phyloP scores from a whole-genome alignment of 2,888 invertebrate genomes.

The Brachypalpus laphriformis region DNA sequence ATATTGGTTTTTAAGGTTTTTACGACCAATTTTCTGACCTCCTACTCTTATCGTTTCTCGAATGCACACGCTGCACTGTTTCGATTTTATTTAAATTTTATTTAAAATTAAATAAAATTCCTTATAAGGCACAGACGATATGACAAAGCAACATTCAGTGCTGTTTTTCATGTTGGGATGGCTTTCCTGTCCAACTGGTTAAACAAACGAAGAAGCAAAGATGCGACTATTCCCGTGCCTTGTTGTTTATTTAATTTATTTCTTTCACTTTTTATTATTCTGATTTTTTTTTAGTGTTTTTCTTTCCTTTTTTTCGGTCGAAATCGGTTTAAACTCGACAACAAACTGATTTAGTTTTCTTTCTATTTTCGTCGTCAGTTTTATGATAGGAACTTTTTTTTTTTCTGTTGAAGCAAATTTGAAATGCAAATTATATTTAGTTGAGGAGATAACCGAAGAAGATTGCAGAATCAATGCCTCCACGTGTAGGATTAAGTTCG shows the following conservation, averaged over 20 bases:
- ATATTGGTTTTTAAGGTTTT: not conserved
- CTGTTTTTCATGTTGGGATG: not conserved
- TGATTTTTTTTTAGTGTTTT: not conserved
- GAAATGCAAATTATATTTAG: slow-evolving; percentile 40
- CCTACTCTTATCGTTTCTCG: not conserved
- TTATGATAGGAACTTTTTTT: slow-evolving; percentile 5
- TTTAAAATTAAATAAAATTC: not conserved
- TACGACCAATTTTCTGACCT: not conserved
- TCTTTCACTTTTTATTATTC: slow-evolving; percentile 33
- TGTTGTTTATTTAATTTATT: slow-evolving; percentile 7
- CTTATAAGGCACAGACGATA: slow-evolving; percentile 2
- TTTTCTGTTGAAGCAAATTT: not conserved
- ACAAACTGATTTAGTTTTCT: slow-evolving; percentile 11
- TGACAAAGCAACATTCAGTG: not conserved
- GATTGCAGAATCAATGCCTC: not conserved
- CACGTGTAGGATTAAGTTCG: not conserved
- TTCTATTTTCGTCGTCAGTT: slow-evolving; percentile 11
- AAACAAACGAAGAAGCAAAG: not conserved
- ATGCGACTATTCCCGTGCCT: not conserved
- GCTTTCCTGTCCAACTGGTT: slow-evolving; percentile 18
- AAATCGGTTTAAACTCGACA: slow-evolving; percentile 2
- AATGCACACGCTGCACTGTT: not conserved
- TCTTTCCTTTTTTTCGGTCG: not conserved
- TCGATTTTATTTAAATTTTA: not conserved
- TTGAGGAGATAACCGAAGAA: slow-evolving; percentile 2